A percentile compares a stretch with the other conserved stretches of the same genome.
Evolutionary conservation across 2,113 vertebrate species (phyloP).

Genomic region (Montifringilla adamsi): DNA sequence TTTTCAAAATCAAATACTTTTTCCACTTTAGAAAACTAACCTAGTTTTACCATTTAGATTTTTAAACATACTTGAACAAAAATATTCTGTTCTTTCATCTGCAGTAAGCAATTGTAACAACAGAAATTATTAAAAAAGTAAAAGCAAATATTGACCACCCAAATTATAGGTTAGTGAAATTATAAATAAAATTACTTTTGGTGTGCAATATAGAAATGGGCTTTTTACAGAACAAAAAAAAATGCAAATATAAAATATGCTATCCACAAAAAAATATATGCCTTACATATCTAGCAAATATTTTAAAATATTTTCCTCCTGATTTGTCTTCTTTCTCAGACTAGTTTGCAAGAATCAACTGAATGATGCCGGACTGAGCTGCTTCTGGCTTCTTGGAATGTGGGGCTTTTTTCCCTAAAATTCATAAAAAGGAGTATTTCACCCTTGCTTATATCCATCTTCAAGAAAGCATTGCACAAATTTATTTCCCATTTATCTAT

Average conservation of each 20-base stretch:
- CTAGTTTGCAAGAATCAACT: not conserved
- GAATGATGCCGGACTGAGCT: not conserved
- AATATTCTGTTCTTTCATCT: not conserved
- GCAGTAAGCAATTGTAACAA: not conserved
- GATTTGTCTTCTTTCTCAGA: not conserved
- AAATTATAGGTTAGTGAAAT: not conserved
- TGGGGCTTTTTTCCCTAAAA: not conserved
- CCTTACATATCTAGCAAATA: not conserved
- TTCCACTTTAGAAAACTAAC: not conserved
- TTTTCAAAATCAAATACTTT: not conserved
- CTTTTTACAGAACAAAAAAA: not conserved
- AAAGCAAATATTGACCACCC: not conserved
- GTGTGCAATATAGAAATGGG: rapidly evolving
- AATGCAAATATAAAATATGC: not conserved
- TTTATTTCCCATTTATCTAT: not conserved
- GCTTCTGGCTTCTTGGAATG: not conserved
- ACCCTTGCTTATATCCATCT: not conserved
- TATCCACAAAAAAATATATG: not conserved
- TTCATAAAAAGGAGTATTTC: not conserved
- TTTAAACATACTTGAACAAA: not conserved
- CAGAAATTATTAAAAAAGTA: not conserved
- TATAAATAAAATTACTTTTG: not conserved
- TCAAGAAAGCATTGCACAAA: not conserved
- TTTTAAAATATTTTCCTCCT: not conserved
- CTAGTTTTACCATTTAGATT: not conserved